These are phyloP conservation scores for Erebia epiphron DNA, from an alignment of 2,888 invertebrate genomes.

Conservation along the genomic window DNA sequence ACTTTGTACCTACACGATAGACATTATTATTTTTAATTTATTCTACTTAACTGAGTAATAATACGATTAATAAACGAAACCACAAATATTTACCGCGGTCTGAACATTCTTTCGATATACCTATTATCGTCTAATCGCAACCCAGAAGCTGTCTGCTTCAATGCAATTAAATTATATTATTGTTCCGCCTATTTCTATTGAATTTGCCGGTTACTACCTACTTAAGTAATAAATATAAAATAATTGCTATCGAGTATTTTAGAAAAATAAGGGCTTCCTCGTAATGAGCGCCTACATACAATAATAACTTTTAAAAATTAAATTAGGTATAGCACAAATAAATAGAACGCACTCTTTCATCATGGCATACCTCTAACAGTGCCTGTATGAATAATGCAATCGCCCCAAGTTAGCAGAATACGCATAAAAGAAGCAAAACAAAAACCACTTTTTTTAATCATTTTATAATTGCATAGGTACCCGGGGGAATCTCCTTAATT, in stretches of 20 bases:
- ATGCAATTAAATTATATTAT: conserved; percentile 21
- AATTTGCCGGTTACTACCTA: conserved; percentile 14
- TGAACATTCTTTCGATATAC: conserved; percentile 10
- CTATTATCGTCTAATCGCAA: conserved; percentile 18
- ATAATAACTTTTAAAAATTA: too few species aligned
- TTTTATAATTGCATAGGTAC: too few species aligned
- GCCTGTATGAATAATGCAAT: too few species aligned
- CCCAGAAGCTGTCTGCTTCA: conserved; percentile 9
- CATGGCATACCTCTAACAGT: too few species aligned
- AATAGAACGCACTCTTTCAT: too few species aligned
- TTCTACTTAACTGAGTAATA: not conserved
- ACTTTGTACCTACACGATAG: too few species aligned
- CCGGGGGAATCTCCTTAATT: too few species aligned
- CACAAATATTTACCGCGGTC: conserved; percentile 7
- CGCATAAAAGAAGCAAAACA: too few species aligned
- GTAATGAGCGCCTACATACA: not conserved
- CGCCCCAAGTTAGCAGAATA: too few species aligned
- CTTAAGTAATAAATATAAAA: conserved; percentile 3
- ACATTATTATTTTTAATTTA: not conserved
- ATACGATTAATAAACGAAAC: not conserved
- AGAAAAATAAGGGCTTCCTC: conserved; percentile 11
- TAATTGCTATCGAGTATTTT: not conserved
- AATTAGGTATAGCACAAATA: too few species aligned
- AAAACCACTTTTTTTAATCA: too few species aligned
- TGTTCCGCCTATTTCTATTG: conserved; percentile 22